Evolutionary conservation across 2,797 vertebrate genomes (phyloP), one percentile per base, ranked within the genome.

Genomic region (Acrossocheilus wenchowensis): DNA sequence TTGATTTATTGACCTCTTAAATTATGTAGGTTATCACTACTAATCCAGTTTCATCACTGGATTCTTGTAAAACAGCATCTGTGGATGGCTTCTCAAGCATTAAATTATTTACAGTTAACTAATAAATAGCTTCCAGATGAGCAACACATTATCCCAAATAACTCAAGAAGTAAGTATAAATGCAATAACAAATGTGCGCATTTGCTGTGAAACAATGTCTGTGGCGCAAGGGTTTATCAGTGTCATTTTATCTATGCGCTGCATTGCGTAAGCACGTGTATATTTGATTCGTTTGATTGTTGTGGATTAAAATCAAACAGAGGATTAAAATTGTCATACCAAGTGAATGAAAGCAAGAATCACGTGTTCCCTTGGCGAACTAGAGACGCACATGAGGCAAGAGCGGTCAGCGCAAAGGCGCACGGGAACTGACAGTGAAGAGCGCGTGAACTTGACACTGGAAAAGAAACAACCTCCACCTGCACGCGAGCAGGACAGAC

Each of bases 261-360:
- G 11, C 6, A 17, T 19, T 79, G 75, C 26, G 26, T 79, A 85
- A 80, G 39, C 39, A 23, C 8, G 26, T 45, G 48, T 26, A 43
- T 68, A 68, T 81, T 81, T 50, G 45, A 68, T 68, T 82, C 0
- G 5, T 82, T 82, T 71, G 30, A 60, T 80, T 72, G 48, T 60
- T 21, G 10, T 43, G 48, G 75, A 79, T 85, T 71, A 85, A 79
- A 80, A 73, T 80, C 14, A 50, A 79, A 85, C 39, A 41, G 14
- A 19, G 66, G 84, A 80, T 85, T 85, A 85, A 48, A 85, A 60
- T 6, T 11, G 77, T 39, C 52, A 34, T 72, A 21, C 9, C 45
- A 80, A 80, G 60, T 48, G 15, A 85, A 78, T 84, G 62, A 26
- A 79, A 80, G 52, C 41, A 45, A 30, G 50, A 82, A 72, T 72